Conservation (phyloP, 2,888 invertebrate species). For the Ashinkailepas kermadecensis region DNA sequence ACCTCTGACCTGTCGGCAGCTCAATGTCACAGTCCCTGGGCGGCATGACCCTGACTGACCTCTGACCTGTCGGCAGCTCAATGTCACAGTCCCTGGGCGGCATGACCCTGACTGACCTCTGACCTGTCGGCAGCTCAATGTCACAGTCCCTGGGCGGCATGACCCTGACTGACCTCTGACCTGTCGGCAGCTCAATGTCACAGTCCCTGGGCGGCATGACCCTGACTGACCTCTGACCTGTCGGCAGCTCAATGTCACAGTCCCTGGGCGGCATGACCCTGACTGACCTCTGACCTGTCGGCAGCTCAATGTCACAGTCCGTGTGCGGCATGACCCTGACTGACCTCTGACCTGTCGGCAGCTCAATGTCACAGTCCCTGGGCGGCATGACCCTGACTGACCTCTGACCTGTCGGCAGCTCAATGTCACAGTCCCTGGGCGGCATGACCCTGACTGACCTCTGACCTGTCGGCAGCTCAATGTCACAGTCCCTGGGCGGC, state of each 20-base stretch:
- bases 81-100: not conserved
- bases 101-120: too few species aligned
- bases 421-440: too few species aligned
- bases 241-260: too few species aligned
- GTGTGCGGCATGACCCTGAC: too few species aligned
- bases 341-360: too few species aligned
- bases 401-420: not conserved
- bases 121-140: too few species aligned
- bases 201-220: not conserved
- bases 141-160: not conserved
- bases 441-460: not conserved
- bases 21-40: too few species aligned
- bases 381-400: not conserved
- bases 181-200: not conserved
- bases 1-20: too few species aligned
- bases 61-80: not conserved
- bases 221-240: too few species aligned
- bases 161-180: not conserved
- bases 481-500: slow-evolving; percentile 86
- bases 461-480: slow-evolving; percentile 46
- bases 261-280: not conserved
- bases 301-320: too few species aligned
- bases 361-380: too few species aligned
- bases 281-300: too few species aligned
- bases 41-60: not conserved